phyloP scores from a whole-genome alignment of 2,888 invertebrate genomes.

The Cistogaster globosa region DNA sequence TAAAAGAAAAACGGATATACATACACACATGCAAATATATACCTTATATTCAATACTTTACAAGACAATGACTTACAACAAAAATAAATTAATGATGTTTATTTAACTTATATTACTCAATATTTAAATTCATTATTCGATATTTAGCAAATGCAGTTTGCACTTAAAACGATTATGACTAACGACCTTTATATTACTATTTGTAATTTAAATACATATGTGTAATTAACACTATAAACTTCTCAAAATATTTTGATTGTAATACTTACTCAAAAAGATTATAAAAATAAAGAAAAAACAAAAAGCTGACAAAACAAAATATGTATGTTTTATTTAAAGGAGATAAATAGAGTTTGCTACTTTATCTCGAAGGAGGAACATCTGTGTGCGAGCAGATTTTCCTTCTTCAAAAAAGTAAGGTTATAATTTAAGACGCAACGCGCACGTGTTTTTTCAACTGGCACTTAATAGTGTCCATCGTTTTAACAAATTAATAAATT shows the following conservation, averaged over 20 bases:
- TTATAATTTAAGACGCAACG: too few species aligned
- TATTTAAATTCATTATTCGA: background rate
- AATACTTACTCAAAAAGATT: conserved; percentile 49
- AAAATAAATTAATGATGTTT: conserved; percentile 13
- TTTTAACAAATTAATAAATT: too few species aligned
- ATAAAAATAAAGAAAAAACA: conserved; percentile 41
- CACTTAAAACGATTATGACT: background rate
- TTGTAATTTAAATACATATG: conserved; percentile 30
- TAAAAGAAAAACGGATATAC: background rate
- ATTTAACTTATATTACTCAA: conserved; percentile 15
- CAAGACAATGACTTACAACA: conserved; percentile 17
- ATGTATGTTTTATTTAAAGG: conserved; percentile 16
- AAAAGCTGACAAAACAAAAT: conserved; percentile 22
- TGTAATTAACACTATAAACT: conserved; percentile 10
- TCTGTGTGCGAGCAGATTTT: too few species aligned
- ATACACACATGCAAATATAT: background rate
- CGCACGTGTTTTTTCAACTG: too few species aligned
- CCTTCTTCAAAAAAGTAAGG: too few species aligned
- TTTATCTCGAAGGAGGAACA: too few species aligned
- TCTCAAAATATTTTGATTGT: conserved; percentile 51
- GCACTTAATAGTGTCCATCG: too few species aligned
- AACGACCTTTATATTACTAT: conserved; percentile 15
- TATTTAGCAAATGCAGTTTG: too few species aligned
- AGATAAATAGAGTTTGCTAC: too few species aligned
- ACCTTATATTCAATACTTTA: conserved; percentile 11